Percentiles rank a stretch among this genome's conserved stretches.
Evolutionary conservation across 1,140 invertebrate genomes (phyloP).

Genomic region (Yoshiicerus persimilis): DNA sequence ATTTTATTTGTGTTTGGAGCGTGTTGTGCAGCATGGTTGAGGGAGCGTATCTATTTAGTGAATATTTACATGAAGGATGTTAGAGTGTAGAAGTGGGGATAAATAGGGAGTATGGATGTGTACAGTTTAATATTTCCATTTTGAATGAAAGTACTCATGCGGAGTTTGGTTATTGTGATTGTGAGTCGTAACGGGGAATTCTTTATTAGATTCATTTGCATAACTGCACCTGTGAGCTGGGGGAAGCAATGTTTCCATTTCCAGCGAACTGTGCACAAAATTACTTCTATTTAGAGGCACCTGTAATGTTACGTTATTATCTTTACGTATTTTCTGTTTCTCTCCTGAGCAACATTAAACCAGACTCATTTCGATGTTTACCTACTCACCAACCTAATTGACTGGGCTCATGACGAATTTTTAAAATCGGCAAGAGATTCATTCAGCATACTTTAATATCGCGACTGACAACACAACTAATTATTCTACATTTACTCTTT

Average conservation of each 20-base stretch:
- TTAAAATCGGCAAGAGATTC: neutral
- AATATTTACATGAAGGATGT: too few species aligned
- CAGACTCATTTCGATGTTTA: neutral
- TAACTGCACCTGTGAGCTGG: neutral
- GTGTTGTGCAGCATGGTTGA: too few species aligned
- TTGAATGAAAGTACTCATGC: neutral
- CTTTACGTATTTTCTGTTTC: neutral
- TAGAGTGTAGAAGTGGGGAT: too few species aligned
- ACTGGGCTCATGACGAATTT: neutral
- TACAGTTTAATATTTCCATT: neutral
- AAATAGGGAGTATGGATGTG: too few species aligned
- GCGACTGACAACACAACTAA: neutral
- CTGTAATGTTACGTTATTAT: neutral
- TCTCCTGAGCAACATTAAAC: neutral
- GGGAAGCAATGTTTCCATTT: neutral
- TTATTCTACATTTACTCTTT: neutral
- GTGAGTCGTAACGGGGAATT: neutral
- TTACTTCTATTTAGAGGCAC: neutral
- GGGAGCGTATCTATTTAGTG: too few species aligned
- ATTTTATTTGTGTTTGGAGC: too few species aligned
- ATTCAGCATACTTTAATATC: neutral
- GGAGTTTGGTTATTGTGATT: neutral
- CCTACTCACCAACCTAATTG: neutral
- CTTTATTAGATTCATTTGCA: neutral
- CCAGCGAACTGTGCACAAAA: neutral